These are phyloP conservation scores for Gallinago stenura DNA, from an alignment of 2,797 vertebrate species.

Conservation along the genomic window DNA sequence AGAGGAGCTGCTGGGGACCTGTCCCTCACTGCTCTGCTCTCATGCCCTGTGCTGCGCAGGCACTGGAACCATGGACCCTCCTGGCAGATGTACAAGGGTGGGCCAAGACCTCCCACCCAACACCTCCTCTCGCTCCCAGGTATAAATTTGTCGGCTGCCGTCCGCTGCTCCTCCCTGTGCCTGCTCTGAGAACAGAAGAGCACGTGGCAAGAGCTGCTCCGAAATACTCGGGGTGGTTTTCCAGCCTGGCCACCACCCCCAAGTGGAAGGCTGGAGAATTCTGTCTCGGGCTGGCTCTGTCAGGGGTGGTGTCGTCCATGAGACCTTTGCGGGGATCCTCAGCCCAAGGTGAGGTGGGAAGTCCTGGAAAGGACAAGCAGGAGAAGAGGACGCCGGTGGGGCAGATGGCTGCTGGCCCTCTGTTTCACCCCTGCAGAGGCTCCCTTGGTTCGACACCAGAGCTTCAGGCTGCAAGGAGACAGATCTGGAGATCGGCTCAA, in stretches of 20 bases:
- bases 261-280: background rate
- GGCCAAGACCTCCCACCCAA: background rate
- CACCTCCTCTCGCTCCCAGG: background rate
- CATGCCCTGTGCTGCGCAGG: background rate
- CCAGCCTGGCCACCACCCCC: background rate
- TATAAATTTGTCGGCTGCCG: background rate
- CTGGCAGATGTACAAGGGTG: background rate
- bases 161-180: background rate
- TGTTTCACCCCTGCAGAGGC: background rate
- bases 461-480: rapidly evolving
- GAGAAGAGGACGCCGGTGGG: background rate
- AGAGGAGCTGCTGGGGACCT: background rate
- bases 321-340: background rate
- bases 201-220: background rate
- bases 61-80: background rate
- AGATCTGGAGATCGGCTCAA: background rate
- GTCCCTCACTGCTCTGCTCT: background rate
- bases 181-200: background rate
- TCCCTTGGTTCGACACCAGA: background rate
- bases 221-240: rapidly evolving
- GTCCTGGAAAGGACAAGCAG: background rate
- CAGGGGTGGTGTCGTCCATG: background rate
- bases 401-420: background rate
- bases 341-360: rapidly evolving
- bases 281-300: background rate